phyloP scores from a whole-genome alignment of 1,140 invertebrate genomes.

The Gonioctena quinquepunctata region DNA sequence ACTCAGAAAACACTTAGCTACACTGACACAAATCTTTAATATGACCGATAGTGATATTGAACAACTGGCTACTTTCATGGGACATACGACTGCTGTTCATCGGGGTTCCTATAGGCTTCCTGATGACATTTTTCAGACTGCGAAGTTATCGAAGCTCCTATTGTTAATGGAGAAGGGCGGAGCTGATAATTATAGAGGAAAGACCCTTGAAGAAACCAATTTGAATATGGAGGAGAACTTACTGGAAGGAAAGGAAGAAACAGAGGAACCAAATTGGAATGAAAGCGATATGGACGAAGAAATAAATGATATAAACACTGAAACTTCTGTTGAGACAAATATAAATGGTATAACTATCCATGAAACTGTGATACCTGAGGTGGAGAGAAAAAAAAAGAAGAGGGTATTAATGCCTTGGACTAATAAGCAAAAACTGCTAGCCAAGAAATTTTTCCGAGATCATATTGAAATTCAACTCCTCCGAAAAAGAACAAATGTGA shows the following conservation, averaged over 20 bases:
- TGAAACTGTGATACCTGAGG: background rate
- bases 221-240: slow-evolving; percentile 43
- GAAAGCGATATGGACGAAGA: background rate
- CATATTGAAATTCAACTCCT: slow-evolving; percentile 6
- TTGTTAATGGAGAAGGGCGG: slow-evolving; percentile 36
- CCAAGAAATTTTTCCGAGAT: slow-evolving; percentile 2
- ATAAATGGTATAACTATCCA: background rate
- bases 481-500: slow-evolving; percentile 14
- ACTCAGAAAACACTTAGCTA: slow-evolving; percentile 49
- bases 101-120: slow-evolving; percentile 26
- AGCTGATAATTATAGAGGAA: slow-evolving; percentile 46
- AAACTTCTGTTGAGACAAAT: background rate
- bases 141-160: slow-evolving; percentile 27
- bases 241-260: slow-evolving; percentile 11
- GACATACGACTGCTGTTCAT: slow-evolving; percentile 29
- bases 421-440: slow-evolving; percentile 1
- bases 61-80: slow-evolving; percentile 49
- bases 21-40: slow-evolving; percentile 45
- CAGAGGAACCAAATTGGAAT: background rate
- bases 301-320: background rate
- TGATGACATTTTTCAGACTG: slow-evolving; percentile 30
- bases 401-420: background rate
- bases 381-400: background rate
- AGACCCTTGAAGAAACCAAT: slow-evolving; percentile 47
- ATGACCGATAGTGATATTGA: slow-evolving; percentile 47